Evolutionary conservation across 2,113 vertebrate genomes (phyloP), one percentile per base, ranked within the genome.

Genomic region (Coreoperca whiteheadi): DNA sequence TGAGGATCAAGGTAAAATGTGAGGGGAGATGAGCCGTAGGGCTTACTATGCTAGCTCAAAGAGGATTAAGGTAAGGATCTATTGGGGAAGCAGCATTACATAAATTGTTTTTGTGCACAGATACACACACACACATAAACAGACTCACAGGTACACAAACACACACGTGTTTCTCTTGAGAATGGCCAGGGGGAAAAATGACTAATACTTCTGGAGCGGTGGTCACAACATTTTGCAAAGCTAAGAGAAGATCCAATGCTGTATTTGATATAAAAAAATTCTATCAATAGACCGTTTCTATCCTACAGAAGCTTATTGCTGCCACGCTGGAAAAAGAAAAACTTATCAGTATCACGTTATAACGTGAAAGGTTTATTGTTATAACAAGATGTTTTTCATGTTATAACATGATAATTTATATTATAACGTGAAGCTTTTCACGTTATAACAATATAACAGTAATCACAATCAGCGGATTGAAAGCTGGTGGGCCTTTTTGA

Each of bases 21-120:
- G 91, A 93, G 89, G 88, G 82, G 85, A 92, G 93, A 91, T 91
- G 93, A 93, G 89, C 91, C 74, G 25, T 65, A 75, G 86, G 88
- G 91, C 84, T 94, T 93, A 91, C 87, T 41, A 79, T 78, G 77
- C 79, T 53, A 66, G 83, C 90, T 90, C 86, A 93, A 89, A 93
- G 88, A 91, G 91, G 93, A 93, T 94, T 94, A 94, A 92, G 92
- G 92, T 93, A 87, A 91, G 83, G 88, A 90, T 88, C 89, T 92
- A 88, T 91, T 81, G 76, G 86, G 77, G 75, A 83, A 74, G 86
- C 61, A 82, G 91, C 91, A 92, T 89, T 92, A 92, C 87, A 88
- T 84, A 92, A 92, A 93, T 92, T 92, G 91, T 92, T 92, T 93
- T 79, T 84, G 74, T 86, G 65, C 72, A 72, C 56, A 86, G 39